These are phyloP conservation scores for Ectropis grisescens DNA, from an alignment of 1,140 invertebrate genomes.

Conservation along the genomic window DNA sequence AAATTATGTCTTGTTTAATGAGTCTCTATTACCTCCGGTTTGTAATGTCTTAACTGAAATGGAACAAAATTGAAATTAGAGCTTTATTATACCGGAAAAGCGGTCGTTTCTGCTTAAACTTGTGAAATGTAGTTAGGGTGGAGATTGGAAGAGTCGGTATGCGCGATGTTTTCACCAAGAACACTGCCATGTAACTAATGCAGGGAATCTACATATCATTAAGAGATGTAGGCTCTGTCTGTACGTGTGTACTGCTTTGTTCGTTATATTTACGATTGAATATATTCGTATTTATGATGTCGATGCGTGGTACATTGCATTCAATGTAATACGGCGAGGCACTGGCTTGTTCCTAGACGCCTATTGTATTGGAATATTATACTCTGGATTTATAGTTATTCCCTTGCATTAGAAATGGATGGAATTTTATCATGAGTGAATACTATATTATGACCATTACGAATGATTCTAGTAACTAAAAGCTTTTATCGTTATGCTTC, in stretches of 20 bases:
- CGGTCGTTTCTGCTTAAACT: conserved; percentile 12
- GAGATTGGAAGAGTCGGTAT: conserved; percentile 14
- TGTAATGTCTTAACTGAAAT: conserved; percentile 19
- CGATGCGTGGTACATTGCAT: conserved; percentile 36
- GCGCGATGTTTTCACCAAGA: conserved; percentile 63
- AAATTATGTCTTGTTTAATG: conserved; percentile 70
- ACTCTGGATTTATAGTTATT: too few relatives aligned
- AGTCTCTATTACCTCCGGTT: conserved; percentile 33
- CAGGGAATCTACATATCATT: conserved; percentile 69
- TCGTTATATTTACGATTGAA: conserved; percentile 59
- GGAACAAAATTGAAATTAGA: conserved; percentile 3
- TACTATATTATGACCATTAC: too few relatives aligned
- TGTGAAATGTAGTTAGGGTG: conserved; percentile 10
- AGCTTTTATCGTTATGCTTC: too few relatives aligned
- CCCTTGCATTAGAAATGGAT: too few relatives aligned
- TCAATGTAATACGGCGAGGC: conserved; percentile 28
- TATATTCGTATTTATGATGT: conserved; percentile 58
- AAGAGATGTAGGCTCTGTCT: conserved; percentile 63
- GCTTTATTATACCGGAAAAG: conserved; percentile 9
- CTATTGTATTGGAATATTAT: conserved; percentile 31
- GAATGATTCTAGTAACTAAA: too few relatives aligned
- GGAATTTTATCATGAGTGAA: too few relatives aligned
- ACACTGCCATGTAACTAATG: conserved; percentile 69
- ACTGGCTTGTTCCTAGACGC: conserved; percentile 48
- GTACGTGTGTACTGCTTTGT: conserved; percentile 67